phyloP scores from a whole-genome alignment of 1,140 invertebrate genomes.

The Metopolophium dirhodum region DNA sequence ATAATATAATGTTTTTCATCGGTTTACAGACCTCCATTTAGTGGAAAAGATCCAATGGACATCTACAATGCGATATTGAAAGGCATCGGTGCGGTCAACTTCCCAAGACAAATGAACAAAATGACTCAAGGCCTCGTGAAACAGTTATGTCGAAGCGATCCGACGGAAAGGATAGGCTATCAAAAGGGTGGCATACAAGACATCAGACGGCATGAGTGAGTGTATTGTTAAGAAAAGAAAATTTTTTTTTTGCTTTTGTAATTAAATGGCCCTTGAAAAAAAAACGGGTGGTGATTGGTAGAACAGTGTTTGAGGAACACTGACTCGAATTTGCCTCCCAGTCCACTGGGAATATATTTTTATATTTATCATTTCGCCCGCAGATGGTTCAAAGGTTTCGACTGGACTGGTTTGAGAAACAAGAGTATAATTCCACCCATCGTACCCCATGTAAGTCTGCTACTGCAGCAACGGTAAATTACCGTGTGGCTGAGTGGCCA shows the following conservation, averaged over 20 bases:
- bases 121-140: slow-evolving; percentile 84
- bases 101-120: slow-evolving; percentile 80
- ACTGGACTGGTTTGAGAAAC: slow-evolving; percentile 83
- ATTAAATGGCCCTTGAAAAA: background rate
- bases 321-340: background rate
- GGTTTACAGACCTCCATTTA: slow-evolving; percentile 85
- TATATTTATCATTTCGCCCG: background rate
- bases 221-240: background rate
- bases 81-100: slow-evolving; percentile 88
- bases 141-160: slow-evolving; percentile 84
- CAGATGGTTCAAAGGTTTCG: slow-evolving; percentile 92
- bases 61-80: slow-evolving; percentile 96
- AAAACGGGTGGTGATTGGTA: background rate
- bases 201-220: slow-evolving; percentile 89
- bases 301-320: background rate
- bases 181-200: slow-evolving; percentile 89
- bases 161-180: slow-evolving; percentile 92
- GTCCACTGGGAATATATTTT: slow-evolving; percentile 10
- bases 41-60: slow-evolving; percentile 90
- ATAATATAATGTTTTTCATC: background rate
- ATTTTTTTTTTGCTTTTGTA: background rate
- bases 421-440: slow-evolving; percentile 80
- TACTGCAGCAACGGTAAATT: background rate
- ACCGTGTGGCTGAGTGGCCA: background rate
- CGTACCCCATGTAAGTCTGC: slow-evolving; percentile 72